Evolutionary conservation across 2,888 invertebrate genomes (phyloP).

Genomic region (Drosophila birchii): DNA sequence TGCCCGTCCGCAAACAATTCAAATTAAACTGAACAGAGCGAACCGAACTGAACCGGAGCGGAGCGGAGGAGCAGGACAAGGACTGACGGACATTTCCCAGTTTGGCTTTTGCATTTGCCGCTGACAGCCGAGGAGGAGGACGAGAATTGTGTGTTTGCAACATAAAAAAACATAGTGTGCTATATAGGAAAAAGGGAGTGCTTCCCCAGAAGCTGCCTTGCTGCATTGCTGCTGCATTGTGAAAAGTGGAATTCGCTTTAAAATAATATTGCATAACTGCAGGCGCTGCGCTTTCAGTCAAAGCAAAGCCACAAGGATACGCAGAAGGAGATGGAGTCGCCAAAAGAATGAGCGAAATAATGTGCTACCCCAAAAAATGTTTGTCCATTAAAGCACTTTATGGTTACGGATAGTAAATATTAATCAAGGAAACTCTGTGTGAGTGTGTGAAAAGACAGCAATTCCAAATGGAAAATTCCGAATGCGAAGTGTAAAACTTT

Average conservation of each 20-base stretch:
- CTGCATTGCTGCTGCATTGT: constrained; percentile 16
- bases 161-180: constrained; percentile 16
- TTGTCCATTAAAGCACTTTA: constrained; percentile 22
- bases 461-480: constrained; percentile 5
- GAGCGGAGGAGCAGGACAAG: constrained; percentile 9
- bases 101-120: constrained; percentile 36
- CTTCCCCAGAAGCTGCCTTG: constrained; percentile 5
- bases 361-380: not conserved
- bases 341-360: constrained; percentile 19
- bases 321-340: not conserved
- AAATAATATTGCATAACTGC: constrained; percentile 77
- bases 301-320: constrained; percentile 1
- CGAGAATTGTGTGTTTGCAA: constrained; percentile 31
- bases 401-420: constrained; percentile 32
- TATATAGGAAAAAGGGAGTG: not conserved
- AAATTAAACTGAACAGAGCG: constrained; percentile 70
- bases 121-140: constrained; percentile 21
- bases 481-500: constrained; percentile 1
- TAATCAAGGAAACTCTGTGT: not conserved
- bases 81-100: constrained; percentile 44
- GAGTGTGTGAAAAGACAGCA: not conserved
- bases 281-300: constrained; percentile 35
- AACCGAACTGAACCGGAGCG: constrained; percentile 1
- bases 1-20: constrained; percentile 75
- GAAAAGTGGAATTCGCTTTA: constrained; percentile 63